These are phyloP conservation scores for Setipinna tenuifilis DNA, from an alignment of 2,797 vertebrate genomes.

Conservation along the genomic window DNA sequence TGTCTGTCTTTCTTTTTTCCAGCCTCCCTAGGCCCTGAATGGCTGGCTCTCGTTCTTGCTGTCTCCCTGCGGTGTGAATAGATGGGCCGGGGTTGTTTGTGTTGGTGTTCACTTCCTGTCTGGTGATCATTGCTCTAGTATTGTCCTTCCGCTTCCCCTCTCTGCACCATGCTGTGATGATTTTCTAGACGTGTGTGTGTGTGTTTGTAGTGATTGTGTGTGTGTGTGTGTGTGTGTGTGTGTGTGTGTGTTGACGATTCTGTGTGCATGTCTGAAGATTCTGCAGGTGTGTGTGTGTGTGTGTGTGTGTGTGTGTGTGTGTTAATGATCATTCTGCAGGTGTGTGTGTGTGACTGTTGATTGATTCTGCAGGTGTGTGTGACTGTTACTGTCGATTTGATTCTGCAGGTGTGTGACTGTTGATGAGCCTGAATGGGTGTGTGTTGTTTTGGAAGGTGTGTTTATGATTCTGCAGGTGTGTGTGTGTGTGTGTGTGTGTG, in stretches of 20 bases:
- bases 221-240: too few species aligned
- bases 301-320: too few species aligned
- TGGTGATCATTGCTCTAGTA: not conserved
- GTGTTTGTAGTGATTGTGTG: not conserved
- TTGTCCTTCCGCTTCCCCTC: not conserved
- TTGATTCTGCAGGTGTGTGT: too few species aligned
- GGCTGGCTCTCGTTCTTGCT: not conserved
- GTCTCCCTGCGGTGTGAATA: not conserved
- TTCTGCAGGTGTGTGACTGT: too few species aligned
- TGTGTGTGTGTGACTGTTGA: too few species aligned
- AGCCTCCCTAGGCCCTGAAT: not conserved
- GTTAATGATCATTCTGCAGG: too few species aligned
- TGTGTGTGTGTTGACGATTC: not conserved
- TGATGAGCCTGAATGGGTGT: too few species aligned
- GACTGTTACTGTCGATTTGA: too few species aligned
- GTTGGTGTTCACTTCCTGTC: not conserved
- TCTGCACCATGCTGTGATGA: not conserved
- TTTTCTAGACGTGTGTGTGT: not conserved
- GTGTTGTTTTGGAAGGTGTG: too few species aligned
- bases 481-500: not conserved
- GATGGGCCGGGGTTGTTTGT: too few species aligned
- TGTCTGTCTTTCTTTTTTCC: not conserved
- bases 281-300: too few species aligned
- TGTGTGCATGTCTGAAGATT: too few species aligned
- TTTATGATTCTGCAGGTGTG: not conserved